phyloP scores from a whole-genome alignment of 2,797 vertebrate species.

The Anomalospiza imberbis region DNA sequence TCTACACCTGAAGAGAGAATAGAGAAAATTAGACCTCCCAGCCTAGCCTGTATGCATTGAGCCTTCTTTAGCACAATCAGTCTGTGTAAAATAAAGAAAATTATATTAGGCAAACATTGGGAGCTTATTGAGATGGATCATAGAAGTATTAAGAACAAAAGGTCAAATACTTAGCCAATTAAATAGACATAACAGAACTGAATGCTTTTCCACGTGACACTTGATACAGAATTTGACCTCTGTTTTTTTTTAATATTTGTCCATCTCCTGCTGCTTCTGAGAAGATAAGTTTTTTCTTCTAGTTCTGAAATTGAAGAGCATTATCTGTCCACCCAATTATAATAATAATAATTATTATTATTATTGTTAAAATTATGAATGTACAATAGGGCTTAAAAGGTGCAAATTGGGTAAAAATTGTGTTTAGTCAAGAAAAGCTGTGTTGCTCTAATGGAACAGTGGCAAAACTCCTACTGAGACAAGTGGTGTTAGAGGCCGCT shows the following conservation, averaged over 20 bases:
- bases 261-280: not conserved
- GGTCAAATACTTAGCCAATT: not conserved
- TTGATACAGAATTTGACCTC: not conserved
- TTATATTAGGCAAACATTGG: not conserved
- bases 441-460: not conserved
- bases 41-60: not conserved
- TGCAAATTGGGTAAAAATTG: not conserved
- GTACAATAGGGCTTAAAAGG: not conserved
- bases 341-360: not conserved
- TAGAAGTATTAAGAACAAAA: not conserved
- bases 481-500: not conserved
- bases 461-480: not conserved
- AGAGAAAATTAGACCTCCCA: not conserved
- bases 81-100: not conserved
- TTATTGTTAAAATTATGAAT: not conserved
- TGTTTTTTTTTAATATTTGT: constrained; percentile 30
- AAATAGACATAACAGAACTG: not conserved
- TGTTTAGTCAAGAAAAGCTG: not conserved
- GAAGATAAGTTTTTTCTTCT: not conserved
- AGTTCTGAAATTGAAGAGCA: not conserved
- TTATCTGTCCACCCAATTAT: not conserved
- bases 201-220: not conserved
- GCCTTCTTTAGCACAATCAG: not conserved
- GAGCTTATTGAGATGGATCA: not conserved
- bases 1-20: not conserved